Base-by-base conservation (phyloP, 2,113 vertebrate genomes). In the Anguilla rostrata region DNA sequence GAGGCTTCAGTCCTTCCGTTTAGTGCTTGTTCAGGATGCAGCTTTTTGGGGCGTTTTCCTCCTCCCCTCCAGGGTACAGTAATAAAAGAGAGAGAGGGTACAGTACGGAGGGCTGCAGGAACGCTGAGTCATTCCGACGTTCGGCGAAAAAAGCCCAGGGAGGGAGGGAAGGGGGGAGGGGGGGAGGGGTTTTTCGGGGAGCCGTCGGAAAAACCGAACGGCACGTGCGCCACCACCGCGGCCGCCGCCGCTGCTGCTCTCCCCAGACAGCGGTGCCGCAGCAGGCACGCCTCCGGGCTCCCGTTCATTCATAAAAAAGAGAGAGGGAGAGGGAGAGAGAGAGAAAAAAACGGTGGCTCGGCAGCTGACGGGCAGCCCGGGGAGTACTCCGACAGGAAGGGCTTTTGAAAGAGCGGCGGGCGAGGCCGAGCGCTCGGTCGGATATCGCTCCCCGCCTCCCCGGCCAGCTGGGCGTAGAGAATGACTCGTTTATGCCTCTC, bases 401-500 rank as follows among this genome's bases (percentile, higher is more conserved):
- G 79, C 40, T 43, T 66, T 34, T 75, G 26, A 75, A 34, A 34
- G 71, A 34, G 22, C 63, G 26, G 63, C 22, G 63, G 26, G 63
- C 6, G 63, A 26, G 63, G 26, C 39, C 49, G 16, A 22, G 85
- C 49, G 63, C 63, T n/a, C 63, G 3, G 80, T 43, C 81, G 46
- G 81, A 83, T 39, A 84, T 82, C 57, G 12, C 83, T 40, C 83
- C 46, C 53, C 26, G 56, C 86, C 81, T 80, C 83, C 81, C 78
- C 66, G 75, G 89, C 89, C 90, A 91, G 90, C 89, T 91, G 88
- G 89, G 41, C 88, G 84, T 88, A 87, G 90, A 91, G 87, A 93
- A 94, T 90, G 87, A 88, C 71, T 90, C 90, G 90, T 92, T 93
- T 92, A 89, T 91, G 86, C 87, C 89, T 88, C 34, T 86, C 84